Percentiles rank a stretch among this genome's conserved stretches.
These are phyloP conservation scores for Erynnis tages DNA, from an alignment of 2,888 invertebrate species.

Conservation along the genomic window DNA sequence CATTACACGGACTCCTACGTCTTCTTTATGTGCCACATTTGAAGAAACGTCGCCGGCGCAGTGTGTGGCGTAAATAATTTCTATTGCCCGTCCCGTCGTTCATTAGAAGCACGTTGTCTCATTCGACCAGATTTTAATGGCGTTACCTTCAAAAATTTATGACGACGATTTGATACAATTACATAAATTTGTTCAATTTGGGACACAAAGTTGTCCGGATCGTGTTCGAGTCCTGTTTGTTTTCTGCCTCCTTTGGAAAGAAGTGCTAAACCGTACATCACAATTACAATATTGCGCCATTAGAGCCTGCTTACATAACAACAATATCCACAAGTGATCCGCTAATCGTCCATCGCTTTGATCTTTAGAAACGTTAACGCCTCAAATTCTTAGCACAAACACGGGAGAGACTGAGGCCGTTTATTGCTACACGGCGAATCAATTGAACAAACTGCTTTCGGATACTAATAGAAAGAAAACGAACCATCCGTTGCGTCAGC, in stretches of 20 bases:
- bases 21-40: slow-evolving; percentile 66
- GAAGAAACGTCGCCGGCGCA: slow-evolving; percentile 52
- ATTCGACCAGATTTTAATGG: slow-evolving; percentile 61
- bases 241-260: slow-evolving; percentile 49
- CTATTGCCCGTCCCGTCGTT: slow-evolving; percentile 59
- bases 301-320: slow-evolving; percentile 66
- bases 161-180: slow-evolving; percentile 60
- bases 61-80: slow-evolving; percentile 78
- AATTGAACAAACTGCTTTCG: slow-evolving; percentile 69
- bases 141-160: slow-evolving; percentile 64
- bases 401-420: slow-evolving; percentile 52
- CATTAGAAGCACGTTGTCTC: slow-evolving; percentile 73
- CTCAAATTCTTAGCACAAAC: slow-evolving; percentile 72
- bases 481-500: slow-evolving; percentile 62
- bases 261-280: slow-evolving; percentile 68
- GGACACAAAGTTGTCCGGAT: slow-evolving; percentile 8
- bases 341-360: slow-evolving; percentile 67
- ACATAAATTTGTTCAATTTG: slow-evolving; percentile 37
- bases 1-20: slow-evolving; percentile 73
- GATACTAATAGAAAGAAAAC: slow-evolving; percentile 68
- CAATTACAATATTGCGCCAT: slow-evolving; percentile 61
- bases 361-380: slow-evolving; percentile 67
- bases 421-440: slow-evolving; percentile 67
- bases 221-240: slow-evolving; percentile 1
- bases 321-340: slow-evolving; percentile 65